phyloP scores from a whole-genome alignment of 2,888 invertebrate species.

The Nephrocerus scutellatus region DNA sequence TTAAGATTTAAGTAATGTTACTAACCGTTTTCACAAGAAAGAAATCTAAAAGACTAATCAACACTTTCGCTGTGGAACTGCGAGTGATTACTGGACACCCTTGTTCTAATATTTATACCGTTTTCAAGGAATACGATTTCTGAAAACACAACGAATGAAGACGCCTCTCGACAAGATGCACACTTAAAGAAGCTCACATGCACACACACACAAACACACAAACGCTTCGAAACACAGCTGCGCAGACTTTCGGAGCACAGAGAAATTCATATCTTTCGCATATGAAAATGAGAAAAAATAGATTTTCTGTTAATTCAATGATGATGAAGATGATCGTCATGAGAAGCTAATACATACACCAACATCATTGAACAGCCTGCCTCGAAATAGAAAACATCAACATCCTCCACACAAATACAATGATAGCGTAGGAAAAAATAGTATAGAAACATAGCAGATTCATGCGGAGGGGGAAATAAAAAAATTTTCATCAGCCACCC shows the following conservation, averaged over 20 bases:
- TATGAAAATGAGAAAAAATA: slow-evolving; percentile 6
- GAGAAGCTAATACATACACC: too few species aligned
- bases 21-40: slow-evolving; percentile 39
- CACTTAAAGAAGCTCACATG: neutral
- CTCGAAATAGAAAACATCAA: slow-evolving; percentile 12
- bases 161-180: neutral
- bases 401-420: slow-evolving; percentile 10
- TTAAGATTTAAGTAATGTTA: slow-evolving; percentile 18
- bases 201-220: neutral
- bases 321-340: too few species aligned
- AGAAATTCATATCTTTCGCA: slow-evolving; percentile 15
- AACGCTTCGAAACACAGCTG: slow-evolving; percentile 2
- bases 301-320: slow-evolving; percentile 8
- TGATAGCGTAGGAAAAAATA: neutral
- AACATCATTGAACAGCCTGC: too few species aligned
- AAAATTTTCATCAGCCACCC: slow-evolving; percentile 29
- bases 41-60: slow-evolving; percentile 42
- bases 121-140: slow-evolving; percentile 31
- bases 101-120: slow-evolving; percentile 48
- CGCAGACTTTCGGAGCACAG: neutral
- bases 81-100: slow-evolving; percentile 47
- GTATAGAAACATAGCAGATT: slow-evolving; percentile 11
- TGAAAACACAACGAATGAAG: slow-evolving; percentile 22
- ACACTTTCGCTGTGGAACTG: slow-evolving; percentile 50
- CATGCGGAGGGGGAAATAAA: slow-evolving; percentile 22